These are phyloP conservation scores for Erethizon dorsatum DNA, from an alignment of 2,797 vertebrate species.

Conservation along the genomic window DNA sequence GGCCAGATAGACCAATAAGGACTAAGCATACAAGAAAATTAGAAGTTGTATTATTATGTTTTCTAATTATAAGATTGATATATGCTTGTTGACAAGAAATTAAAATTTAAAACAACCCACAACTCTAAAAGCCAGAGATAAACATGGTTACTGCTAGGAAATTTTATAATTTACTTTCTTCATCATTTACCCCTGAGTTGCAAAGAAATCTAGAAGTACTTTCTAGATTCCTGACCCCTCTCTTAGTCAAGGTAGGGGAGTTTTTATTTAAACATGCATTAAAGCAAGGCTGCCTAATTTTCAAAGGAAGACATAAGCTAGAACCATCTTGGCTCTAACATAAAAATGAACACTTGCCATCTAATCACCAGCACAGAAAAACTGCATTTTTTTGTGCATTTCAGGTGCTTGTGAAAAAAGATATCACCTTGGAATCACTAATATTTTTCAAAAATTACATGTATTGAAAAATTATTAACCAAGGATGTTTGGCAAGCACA, in stretches of 20 bases:
- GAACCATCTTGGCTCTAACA: background rate
- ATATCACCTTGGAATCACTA: background rate
- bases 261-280: slow-evolving; percentile 20
- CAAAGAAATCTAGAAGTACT: slow-evolving; percentile 35
- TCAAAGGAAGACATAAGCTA: background rate
- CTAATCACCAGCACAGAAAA: slow-evolving; percentile 30
- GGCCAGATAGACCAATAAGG: background rate
- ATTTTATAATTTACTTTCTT: slow-evolving; percentile 57
- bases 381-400: background rate
- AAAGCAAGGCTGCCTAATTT: background rate
- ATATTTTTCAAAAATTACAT: slow-evolving; percentile 42
- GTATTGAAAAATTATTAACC: slow-evolving; percentile 33
- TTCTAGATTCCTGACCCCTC: background rate
- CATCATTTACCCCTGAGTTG: slow-evolving; percentile 12
- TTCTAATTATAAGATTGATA: slow-evolving; percentile 54
- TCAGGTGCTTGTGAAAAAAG: background rate
- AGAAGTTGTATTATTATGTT: slow-evolving; percentile 44
- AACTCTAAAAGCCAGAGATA: slow-evolving; percentile 18
- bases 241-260: background rate
- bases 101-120: slow-evolving; percentile 51
- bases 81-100: slow-evolving; percentile 45
- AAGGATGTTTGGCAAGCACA: background rate
- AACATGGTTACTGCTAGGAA: background rate
- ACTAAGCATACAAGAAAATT: background rate
- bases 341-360: background rate